These are phyloP conservation scores for Brachionus rubens DNA, from an alignment of 1,140 invertebrate species.

Conservation along the genomic window DNA sequence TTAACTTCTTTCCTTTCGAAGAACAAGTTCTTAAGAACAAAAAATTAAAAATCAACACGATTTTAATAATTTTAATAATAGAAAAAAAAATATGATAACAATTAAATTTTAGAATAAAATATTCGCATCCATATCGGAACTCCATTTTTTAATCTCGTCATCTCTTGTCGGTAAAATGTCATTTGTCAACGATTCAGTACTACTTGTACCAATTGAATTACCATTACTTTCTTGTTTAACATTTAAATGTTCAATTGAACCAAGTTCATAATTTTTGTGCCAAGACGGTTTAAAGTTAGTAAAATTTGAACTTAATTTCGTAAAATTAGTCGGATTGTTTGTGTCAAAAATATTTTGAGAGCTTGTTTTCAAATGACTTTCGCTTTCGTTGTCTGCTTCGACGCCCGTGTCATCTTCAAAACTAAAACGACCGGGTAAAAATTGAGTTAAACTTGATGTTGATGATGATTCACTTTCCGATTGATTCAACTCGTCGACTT, in stretches of 20 bases:
- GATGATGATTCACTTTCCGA: conserved; percentile 23
- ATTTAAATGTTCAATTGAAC: conserved; percentile 25
- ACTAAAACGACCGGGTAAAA: conserved; percentile 33
- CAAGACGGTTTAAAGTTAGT: conserved; percentile 45
- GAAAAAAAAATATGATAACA: too few species aligned
- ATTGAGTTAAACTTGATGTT: conserved; percentile 23
- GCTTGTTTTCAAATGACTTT: neutral
- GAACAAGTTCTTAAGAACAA: too few species aligned
- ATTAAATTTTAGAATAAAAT: conserved; percentile 41
- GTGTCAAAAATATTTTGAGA: conserved; percentile 5
- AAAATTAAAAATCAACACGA: too few species aligned
- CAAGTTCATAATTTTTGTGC: conserved; percentile 39
- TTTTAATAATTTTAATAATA: too few species aligned
- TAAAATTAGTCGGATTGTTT: conserved; percentile 15
- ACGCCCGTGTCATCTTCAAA: neutral
- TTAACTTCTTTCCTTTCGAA: too few species aligned
- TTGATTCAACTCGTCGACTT: neutral
- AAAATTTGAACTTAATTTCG: conserved; percentile 19
- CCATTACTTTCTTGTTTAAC: neutral
- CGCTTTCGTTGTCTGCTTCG: conserved; percentile 20
- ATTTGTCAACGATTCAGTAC: conserved; percentile 34
- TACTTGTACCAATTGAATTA: conserved; percentile 5
- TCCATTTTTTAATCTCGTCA: conserved; percentile 36
- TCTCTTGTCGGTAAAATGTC: conserved; percentile 35
- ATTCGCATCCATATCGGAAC: conserved; percentile 38